Percentiles rank a stretch among this genome's conserved stretches.
Evolutionary conservation across 1,140 invertebrate species (phyloP).

Genomic region (Latrodectus geometricus): DNA sequence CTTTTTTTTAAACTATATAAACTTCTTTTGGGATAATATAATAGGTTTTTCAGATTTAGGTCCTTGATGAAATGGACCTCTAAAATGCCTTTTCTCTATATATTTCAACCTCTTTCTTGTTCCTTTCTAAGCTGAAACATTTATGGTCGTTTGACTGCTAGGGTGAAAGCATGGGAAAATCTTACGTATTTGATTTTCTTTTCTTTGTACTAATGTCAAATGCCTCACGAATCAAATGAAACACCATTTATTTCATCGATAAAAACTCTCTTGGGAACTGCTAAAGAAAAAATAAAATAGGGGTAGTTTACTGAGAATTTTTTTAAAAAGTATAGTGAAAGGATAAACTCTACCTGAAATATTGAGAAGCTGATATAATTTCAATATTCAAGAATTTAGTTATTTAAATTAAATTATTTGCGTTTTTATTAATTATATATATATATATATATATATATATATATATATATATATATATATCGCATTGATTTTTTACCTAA

Average conservation of each 20-base stretch:
- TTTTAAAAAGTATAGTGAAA: too few relatives aligned
- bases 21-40: not conserved
- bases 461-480: too few relatives aligned
- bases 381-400: too few relatives aligned
- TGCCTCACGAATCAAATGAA: constrained; percentile 36
- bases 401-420: too few relatives aligned
- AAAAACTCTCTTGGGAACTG: not conserved
- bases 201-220: constrained; percentile 38
- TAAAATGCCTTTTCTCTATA: constrained; percentile 40
- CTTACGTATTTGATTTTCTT: constrained; percentile 40
- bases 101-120: constrained; percentile 30
- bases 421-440: too few relatives aligned
- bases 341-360: too few relatives aligned
- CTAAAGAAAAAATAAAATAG: not conserved
- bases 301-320: not conserved
- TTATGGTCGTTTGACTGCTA: constrained; percentile 37
- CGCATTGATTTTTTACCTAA: too few relatives aligned
- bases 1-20: not conserved
- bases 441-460: too few relatives aligned
- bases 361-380: too few relatives aligned
- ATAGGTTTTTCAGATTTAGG: constrained; percentile 7
- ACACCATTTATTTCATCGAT: constrained; percentile 44
- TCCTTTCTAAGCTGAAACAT: constrained; percentile 31
- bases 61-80: constrained; percentile 33
- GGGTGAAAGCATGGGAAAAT: constrained; percentile 34